Base-by-base conservation (phyloP, 2,797 vertebrate genomes). In the Muscicapa comitata region DNA sequence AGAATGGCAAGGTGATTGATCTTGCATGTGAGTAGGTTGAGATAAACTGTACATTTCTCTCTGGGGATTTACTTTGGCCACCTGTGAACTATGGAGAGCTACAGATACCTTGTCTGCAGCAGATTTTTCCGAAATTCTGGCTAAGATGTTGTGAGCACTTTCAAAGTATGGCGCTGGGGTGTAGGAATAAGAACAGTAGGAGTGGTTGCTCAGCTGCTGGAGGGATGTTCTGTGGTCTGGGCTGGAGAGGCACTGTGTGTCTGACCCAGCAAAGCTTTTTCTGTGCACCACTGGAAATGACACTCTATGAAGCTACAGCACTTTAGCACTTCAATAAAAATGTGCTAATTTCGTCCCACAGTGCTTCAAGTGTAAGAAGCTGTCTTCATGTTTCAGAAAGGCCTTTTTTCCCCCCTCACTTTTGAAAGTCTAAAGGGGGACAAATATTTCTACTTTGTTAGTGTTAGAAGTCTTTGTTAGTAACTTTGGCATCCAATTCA, bases 391-490 rank as follows among this genome's bases (percentile, higher is more conserved):
- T 74, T 86, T 92, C 74, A 59, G 59, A 94, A 95, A 91, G 77
- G 28, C 62, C 20, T 76, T 31, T 5, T 10, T 3, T 1, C 3
- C 26, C 29, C 26, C 8, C 11, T 17, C 40, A 16, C 11, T 78
- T 88, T 43, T 73, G 3, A 59, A 73, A 45, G 81, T 96, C 65
- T 94, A 74, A 95, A 95, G 66, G 85, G 53, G 62, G 83, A 78
- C 92, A 91, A 80, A 78, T 72, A n/a, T 95, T 95, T 93, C 70
- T 91, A 33, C 76, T 94, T 91, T 92, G 66, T 65, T 94, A 43
- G 75, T 82, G 76, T 94, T 97, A 96, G 98, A 98, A 98, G 97
- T 97, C 98, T 98, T 98, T 98, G 98, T 98, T 98, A 97, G 98
- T 93, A 97, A 98, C 97, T 96, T 97, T 95, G 92, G 96, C 96